Base-by-base conservation (phyloP, 2,113 vertebrate species). In the Dicentrarchus labrax region DNA sequence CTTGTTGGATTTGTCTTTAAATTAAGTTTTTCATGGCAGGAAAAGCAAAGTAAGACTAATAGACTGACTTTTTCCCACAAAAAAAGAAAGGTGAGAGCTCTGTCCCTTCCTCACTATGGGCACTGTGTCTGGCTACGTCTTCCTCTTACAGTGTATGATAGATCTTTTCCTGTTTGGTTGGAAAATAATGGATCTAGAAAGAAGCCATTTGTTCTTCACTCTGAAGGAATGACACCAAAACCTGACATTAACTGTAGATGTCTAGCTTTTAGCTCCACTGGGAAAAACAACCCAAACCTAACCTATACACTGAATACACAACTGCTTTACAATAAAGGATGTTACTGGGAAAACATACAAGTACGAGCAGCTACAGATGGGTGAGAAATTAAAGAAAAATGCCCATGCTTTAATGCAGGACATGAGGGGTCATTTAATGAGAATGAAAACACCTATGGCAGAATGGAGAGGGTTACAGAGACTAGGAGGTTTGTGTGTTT, bases 21-120 rank as follows among this genome's bases (percentile, higher is more conserved):
- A 17, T 48, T 68, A 70, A 36, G 9, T 50, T n/a, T 30, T 21
- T 30, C 16, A 61, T 78, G 59, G 47, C n/a, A 74, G 61, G 10
- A 51, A 81, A 24, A 36, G 19, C 17, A 80, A 80, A 72, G 68
- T 77, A 38, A 59, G 75, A 68, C 51, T 47, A 66, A 76, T 66
- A 56, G 22, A 45, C 61, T 45, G 50, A 43, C 74, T 22, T 80
- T 56, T 59, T 6, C 21, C 10, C 30, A 16, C 17, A 66, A 48
- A 47, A 59, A 17, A 48, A 65, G 24, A 79, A 19, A 54, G 24
- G 22, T 17, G 12, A 21, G 69, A 72, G 78, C 38, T 56, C 9
- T 71, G 39, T 47, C 22, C 64, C 12, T 47, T 59, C 51, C 54
- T 45, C 19, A 16, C 36, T 57, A 56, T 10, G 22, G 48, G 21